These are phyloP conservation scores for Aphaenogaster rudis DNA, from an alignment of 1,140 invertebrate genomes.

Conservation along the genomic window DNA sequence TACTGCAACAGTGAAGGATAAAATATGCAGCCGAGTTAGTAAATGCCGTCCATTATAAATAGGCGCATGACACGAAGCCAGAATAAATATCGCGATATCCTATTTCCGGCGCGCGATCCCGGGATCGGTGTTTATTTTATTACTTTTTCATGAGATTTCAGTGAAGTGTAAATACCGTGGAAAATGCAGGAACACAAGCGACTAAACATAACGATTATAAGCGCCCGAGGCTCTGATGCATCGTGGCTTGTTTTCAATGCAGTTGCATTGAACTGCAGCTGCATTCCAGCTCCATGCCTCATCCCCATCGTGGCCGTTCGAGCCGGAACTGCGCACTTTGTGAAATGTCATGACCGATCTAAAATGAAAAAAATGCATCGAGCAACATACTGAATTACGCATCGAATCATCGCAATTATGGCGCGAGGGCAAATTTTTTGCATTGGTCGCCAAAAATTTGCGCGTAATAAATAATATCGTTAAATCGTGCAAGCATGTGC, in stretches of 20 bases:
- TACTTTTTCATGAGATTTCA: conserved; percentile 78
- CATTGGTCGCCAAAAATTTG: conserved; percentile 21
- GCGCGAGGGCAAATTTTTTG: conserved; percentile 29
- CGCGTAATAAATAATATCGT: conserved; percentile 34
- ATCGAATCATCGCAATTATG: conserved; percentile 54
- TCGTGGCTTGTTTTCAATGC: conserved; percentile 75
- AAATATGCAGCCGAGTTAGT: conserved; percentile 70
- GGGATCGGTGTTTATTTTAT: conserved; percentile 75
- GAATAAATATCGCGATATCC: conserved; percentile 77
- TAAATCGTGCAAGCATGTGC: not conserved
- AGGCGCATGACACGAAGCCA: conserved; percentile 73
- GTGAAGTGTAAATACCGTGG: conserved; percentile 75
- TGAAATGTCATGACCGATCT: conserved; percentile 73
- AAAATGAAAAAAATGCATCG: conserved; percentile 72
- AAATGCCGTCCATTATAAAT: conserved; percentile 77
- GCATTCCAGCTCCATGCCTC: conserved; percentile 66
- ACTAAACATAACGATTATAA: conserved; percentile 79
- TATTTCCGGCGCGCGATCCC: conserved; percentile 61
- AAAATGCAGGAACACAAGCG: conserved; percentile 76
- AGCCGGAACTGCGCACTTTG: conserved; percentile 68
- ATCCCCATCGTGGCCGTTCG: conserved; percentile 70
- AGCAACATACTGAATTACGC: conserved; percentile 65
- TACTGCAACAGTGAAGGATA: conserved; percentile 53
- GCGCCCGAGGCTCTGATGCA: conserved; percentile 70
- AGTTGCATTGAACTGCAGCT: conserved; percentile 69